Evolutionary conservation across 2,888 invertebrate genomes (phyloP), one percentile per base, ranked within the genome.

Genomic region (Diaphora mendica): DNA sequence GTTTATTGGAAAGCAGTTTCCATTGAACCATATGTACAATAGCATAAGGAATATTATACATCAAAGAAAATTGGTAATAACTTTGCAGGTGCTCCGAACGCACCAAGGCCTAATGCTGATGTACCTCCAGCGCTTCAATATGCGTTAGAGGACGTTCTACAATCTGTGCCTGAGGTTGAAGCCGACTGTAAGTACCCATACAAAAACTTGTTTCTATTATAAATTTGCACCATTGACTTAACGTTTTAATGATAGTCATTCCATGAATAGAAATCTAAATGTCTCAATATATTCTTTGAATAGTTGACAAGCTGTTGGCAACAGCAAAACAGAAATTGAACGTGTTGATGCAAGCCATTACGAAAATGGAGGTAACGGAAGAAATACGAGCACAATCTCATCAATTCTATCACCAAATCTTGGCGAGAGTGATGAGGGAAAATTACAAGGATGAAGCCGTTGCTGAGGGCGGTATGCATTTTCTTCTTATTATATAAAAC

Each of bases 401-500:
- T 66, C 74, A 87, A 2, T 95, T 95, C 88, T 95, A 94, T 80
- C 95, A 95, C 85, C 91, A 91, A 77, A 93, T 95, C 55, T 85
- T 95, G 13, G 92, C 93, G 23, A 84, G 93, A 42, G 86, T 90
- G 55, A 94, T 95, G 95, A 85, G 87, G 51, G 95, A 95, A 67
- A 93, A 90, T 76, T 95, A 91, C 82, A 93, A 92, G 76, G 95
- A 95, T 0, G 95, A 94, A 64, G 89, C 88, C 2, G 87, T 89
- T 3, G 91, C 86, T 0, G 95, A 95, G 88, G 95, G 95, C 89
- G 95, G 95, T 94, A 55, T 30, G 73, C 2, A n/a, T 42, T 26
- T 39, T 67, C n/a, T 4, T 30, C 9, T 55, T n/a, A 51, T 59
- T 11, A 23, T 55, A 55, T 9, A n/a, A n/a, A n/a, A 17, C 1